These are phyloP conservation scores for Miltochrista miniata DNA, from an alignment of 2,888 invertebrate genomes.

Conservation along the genomic window DNA sequence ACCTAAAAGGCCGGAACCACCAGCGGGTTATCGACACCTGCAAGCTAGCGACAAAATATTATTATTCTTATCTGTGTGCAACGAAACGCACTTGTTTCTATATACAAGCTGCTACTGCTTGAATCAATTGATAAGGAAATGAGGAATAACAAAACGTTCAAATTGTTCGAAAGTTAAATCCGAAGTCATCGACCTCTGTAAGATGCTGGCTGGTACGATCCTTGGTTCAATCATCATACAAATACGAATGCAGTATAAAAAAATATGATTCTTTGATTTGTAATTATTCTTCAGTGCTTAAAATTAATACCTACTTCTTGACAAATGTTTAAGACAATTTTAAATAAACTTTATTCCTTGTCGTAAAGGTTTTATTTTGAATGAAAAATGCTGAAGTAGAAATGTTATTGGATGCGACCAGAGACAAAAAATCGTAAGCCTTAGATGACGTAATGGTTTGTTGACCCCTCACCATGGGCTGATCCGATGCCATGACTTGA, in stretches of 20 bases:
- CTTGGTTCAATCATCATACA: too few relatives aligned
- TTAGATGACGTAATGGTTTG: constrained; percentile 72
- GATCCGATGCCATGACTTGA: constrained; percentile 58
- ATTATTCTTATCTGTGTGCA: constrained; percentile 1
- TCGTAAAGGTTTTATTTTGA: constrained; percentile 1
- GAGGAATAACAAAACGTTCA: constrained; percentile 19
- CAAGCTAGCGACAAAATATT: too few relatives aligned
- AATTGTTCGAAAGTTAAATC: constrained; percentile 27
- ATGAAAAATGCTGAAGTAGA: neutral
- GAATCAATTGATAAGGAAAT: constrained; percentile 7
- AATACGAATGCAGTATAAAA: too few relatives aligned
- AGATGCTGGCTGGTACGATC: neutral
- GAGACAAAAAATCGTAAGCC: constrained; percentile 30
- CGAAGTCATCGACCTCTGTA: constrained; percentile 21
- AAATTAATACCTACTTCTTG: neutral
- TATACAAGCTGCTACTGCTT: constrained; percentile 15
- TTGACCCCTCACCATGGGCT: constrained; percentile 59
- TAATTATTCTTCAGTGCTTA: neutral
- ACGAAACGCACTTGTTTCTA: constrained; percentile 11
- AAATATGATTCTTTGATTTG: neutral
- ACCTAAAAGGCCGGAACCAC: too few relatives aligned
- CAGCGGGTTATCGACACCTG: too few relatives aligned
- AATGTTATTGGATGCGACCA: constrained; percentile 8
- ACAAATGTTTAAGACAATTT: neutral
- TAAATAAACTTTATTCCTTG: neutral